These are phyloP conservation scores for Labeo rohita DNA, from an alignment of 2,113 vertebrate species.

Conservation along the genomic window DNA sequence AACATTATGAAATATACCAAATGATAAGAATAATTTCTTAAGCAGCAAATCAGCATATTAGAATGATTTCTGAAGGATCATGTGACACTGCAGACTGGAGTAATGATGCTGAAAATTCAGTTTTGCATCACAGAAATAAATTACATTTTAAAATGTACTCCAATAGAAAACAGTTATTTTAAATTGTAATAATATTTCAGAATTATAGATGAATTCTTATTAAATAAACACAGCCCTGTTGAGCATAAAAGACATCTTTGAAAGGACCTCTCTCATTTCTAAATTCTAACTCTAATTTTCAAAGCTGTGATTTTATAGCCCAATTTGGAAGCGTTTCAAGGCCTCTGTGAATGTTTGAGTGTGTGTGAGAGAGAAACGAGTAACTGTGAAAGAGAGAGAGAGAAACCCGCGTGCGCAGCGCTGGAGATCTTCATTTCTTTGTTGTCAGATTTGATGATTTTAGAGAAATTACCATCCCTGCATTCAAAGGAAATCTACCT, in stretches of 20 bases:
- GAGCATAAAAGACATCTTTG: neutral
- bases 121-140: neutral
- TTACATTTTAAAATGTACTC: neutral
- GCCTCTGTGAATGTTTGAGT: neutral
- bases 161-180: neutral
- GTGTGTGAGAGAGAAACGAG: conserved; percentile 50
- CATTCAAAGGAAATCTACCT: conserved; percentile 76
- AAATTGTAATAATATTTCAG: neutral
- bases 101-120: neutral
- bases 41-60: neutral
- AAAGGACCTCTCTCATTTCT: neutral
- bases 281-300: neutral
- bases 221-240: neutral
- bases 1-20: neutral
- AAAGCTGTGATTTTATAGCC: neutral
- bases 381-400: neutral
- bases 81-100: neutral
- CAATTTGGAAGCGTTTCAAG: conserved; percentile 1
- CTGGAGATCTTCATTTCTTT: conserved; percentile 63
- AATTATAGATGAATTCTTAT: neutral
- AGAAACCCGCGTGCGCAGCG: neutral
- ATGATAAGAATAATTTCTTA: neutral
- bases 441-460: conserved; percentile 84
- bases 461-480: conserved; percentile 75
- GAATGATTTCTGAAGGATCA: neutral